phyloP scores from a whole-genome alignment of 2,888 invertebrate species.

The Sussaba pulchella region DNA sequence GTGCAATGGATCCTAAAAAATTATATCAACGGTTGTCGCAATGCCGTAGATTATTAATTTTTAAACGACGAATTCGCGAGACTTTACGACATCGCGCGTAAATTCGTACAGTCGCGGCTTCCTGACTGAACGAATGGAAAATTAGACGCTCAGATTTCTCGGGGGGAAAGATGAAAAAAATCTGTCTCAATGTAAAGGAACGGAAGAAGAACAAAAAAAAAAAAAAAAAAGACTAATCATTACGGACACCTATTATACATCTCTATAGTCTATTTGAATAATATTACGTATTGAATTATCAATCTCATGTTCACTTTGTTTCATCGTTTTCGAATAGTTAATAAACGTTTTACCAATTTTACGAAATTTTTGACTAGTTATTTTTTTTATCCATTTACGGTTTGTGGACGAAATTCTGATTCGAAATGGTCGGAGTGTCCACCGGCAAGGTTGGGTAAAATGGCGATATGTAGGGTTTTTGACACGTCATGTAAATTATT shows the following conservation, averaged over 20 bases:
- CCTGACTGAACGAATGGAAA: slow-evolving; percentile 66
- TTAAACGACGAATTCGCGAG: slow-evolving; percentile 52
- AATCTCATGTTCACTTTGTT: slow-evolving; percentile 84
- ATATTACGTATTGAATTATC: slow-evolving; percentile 84
- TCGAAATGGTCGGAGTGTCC: too few relatives aligned
- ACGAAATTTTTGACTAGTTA: slow-evolving; percentile 59
- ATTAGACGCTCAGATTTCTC: slow-evolving; percentile 70
- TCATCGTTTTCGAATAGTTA: slow-evolving; percentile 84
- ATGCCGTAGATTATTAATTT: slow-evolving; percentile 64
- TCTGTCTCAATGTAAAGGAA: slow-evolving; percentile 78
- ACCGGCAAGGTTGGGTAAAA: too few relatives aligned
- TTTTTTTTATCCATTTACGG: neutral
- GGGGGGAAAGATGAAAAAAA: slow-evolving; percentile 72
- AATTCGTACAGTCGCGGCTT: slow-evolving; percentile 70
- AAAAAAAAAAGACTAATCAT: slow-evolving; percentile 71
- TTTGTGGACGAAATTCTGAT: too few relatives aligned
- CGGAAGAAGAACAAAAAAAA: slow-evolving; percentile 72
- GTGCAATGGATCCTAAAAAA: slow-evolving; percentile 58
- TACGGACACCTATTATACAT: slow-evolving; percentile 81
- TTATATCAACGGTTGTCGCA: slow-evolving; percentile 62
- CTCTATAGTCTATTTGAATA: slow-evolving; percentile 84
- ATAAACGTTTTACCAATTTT: slow-evolving; percentile 84
- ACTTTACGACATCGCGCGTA: slow-evolving; percentile 57
- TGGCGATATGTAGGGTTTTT: too few relatives aligned
- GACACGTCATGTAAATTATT: too few relatives aligned